Evolutionary conservation across 2,797 vertebrate genomes (phyloP), one percentile per base, ranked within the genome.

Genomic region (Forpus xanthops): DNA sequence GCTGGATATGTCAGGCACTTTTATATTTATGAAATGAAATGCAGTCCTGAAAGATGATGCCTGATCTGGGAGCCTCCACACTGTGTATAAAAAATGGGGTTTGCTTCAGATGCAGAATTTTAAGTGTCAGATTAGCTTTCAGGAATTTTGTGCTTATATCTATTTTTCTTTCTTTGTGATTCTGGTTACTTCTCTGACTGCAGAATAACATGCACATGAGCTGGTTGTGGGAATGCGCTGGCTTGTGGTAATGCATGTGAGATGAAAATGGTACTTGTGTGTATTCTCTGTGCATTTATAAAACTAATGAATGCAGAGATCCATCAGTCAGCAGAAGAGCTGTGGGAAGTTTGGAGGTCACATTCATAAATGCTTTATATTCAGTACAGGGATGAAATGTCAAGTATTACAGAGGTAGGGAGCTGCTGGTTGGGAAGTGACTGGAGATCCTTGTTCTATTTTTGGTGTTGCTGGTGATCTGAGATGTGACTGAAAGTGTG

Each of bases 261-360:
- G 58, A 61, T 30, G 28, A 73, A 87, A 85, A 81, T 50, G 55
- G 73, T 72, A 83, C 28, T 93, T 92, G 49, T 72, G 45, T 81
- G 45, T 91, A 87, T 94, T 80, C 79, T 92, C 76, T 41, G 17
- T 85, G 89, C 87, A 89, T 96, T 94, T 90, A 55, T 93, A 91
- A 81, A 87, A 73, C 68, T 81, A 94, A 88, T 93, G 71, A 90
- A 91, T 89, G 56, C 84, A 80, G 58, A 91, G 28, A 84, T 86
- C 61, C 60, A 64, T 73, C 82, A 85, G 58, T 35, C 50, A 27
- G 72, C 68, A 92, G 68, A 90, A 84, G 70, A 78, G 39, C 82
- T 78, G 52, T 75, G 76, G 66, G 50, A 93, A 87, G 39, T 86
- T 80, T 85, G 66, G 87, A 95, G 85, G 91, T 96, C 92, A 81